phyloP scores from a whole-genome alignment of 2,888 invertebrate species.

The Ceratothoa steindachneri region DNA sequence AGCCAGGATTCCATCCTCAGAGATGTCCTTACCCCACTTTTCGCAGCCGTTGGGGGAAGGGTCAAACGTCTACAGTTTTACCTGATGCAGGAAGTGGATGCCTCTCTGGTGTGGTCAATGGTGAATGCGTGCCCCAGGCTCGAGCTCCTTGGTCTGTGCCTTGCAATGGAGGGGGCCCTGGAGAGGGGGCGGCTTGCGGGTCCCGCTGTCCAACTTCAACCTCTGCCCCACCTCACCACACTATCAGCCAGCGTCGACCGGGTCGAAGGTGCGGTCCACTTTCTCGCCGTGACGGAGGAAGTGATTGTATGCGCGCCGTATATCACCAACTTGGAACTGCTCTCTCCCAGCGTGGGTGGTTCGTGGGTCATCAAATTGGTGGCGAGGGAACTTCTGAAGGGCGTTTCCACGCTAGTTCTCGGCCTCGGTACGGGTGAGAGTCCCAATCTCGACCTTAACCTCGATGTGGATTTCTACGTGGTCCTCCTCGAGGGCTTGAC shows the following conservation, averaged over 20 bases:
- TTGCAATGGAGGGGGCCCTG: too few species aligned
- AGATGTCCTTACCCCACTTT: not conserved
- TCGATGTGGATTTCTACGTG: constrained; percentile 1
- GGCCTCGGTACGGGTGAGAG: not conserved
- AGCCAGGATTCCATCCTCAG: not conserved
- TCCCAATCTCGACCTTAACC: not conserved
- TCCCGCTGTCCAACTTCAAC: not conserved
- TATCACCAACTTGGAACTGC: not conserved
- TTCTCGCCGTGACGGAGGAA: not conserved
- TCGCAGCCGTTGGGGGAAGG: not conserved
- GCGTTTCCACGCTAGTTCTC: not conserved
- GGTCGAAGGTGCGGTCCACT: not conserved
- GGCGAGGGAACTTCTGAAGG: not conserved
- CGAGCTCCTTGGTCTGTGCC: not conserved
- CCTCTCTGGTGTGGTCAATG: not conserved
- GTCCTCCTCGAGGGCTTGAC: not conserved
- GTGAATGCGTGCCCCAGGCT: not conserved
- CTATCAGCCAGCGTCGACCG: not conserved
- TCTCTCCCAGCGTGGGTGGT: not conserved
- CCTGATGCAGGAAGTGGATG: not conserved
- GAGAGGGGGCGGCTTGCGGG: too few species aligned
- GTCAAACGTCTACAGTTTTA: not conserved
- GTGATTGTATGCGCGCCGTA: not conserved
- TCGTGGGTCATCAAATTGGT: not conserved
- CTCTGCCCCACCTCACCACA: not conserved